Conservation (phyloP, 2,888 invertebrate genomes). For the Eilema depressum region DNA sequence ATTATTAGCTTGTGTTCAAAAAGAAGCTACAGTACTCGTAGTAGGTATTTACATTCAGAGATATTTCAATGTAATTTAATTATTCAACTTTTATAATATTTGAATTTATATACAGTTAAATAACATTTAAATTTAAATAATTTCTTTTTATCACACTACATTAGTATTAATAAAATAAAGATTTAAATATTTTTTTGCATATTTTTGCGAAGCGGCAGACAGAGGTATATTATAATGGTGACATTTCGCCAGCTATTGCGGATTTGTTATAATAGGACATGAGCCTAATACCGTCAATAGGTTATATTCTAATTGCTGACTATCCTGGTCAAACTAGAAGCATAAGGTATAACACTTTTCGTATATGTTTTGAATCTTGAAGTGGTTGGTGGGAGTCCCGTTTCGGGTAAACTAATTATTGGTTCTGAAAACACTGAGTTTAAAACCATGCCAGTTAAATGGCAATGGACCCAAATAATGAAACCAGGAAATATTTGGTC, state of each 20-base stretch:
- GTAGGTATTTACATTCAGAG: background rate
- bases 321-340: background rate
- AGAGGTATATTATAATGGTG: background rate
- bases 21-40: background rate
- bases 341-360: no score
- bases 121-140: background rate
- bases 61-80: background rate
- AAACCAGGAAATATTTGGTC: background rate
- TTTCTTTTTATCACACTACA: background rate
- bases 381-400: background rate
- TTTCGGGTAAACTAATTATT: no score
- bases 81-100: slow-evolving; percentile 1
- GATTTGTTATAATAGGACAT: no score
- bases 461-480: background rate
- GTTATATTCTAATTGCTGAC: no score
- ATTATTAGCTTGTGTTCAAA: background rate
- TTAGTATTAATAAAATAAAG: background rate
- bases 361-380: background rate
- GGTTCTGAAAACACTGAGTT: background rate
- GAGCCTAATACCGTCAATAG: no score
- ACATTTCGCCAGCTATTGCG: background rate
- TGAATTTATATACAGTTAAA: slow-evolving; percentile 1
- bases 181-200: background rate
- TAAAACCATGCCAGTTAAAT: background rate
- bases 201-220: background rate